A percentile compares a stretch with the other conserved stretches of the same genome.
phyloP scores from a whole-genome alignment of 2,113 vertebrate genomes.

The Sinocyclocheilus grahami region DNA sequence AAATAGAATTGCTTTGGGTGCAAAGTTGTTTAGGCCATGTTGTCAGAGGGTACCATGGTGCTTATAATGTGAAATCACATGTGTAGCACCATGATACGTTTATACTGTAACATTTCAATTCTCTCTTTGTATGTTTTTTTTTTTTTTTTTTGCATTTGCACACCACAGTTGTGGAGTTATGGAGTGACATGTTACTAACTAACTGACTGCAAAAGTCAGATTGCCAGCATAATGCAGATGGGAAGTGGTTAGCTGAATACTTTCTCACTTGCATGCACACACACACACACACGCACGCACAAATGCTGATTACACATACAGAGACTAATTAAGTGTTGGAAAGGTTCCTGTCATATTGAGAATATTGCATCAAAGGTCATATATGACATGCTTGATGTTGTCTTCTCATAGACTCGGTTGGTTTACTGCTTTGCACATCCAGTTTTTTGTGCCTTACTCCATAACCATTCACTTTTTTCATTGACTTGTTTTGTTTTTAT shows the following conservation, averaged over 20 bases:
- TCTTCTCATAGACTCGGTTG: not conserved
- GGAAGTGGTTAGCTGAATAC: not conserved
- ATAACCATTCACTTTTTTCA: not conserved
- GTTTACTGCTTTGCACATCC: not conserved
- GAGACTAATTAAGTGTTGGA: slow-evolving; percentile 8
- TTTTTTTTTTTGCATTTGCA: not conserved
- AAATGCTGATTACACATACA: not conserved
- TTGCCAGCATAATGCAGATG: slow-evolving; percentile 13
- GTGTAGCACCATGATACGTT: not conserved
- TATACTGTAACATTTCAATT: not conserved
- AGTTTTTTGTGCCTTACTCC: not conserved
- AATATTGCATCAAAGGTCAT: slow-evolving; percentile 6
- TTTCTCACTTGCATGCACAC: not conserved
- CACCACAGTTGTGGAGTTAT: not conserved
- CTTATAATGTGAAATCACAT: not conserved
- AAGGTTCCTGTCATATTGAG: slow-evolving; percentile 15
- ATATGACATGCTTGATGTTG: not conserved
- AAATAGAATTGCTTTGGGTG: not conserved
- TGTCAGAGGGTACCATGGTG: not conserved
- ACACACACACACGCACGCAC: not conserved
- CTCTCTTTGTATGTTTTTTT: not conserved
- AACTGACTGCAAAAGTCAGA: slow-evolving; percentile 13
- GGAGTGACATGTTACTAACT: slow-evolving; percentile 15
- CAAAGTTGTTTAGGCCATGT: not conserved
- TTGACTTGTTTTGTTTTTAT: not conserved